Conservation (phyloP, 1,140 invertebrate genomes). For the Drosophila pseudoobscura region DNA sequence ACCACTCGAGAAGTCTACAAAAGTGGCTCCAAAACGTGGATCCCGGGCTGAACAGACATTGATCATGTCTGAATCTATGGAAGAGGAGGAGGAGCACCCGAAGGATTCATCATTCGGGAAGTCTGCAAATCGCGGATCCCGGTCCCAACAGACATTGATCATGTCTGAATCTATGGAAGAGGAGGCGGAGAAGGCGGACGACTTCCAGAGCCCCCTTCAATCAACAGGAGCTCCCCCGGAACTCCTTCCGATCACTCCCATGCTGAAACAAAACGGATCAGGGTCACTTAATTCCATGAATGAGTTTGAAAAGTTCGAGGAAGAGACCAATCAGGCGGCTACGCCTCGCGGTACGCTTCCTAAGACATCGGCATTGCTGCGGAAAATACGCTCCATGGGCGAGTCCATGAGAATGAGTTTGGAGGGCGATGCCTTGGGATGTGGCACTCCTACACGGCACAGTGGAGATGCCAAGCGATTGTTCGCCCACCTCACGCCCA, state of each 20-base stretch:
- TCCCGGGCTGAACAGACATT: not conserved
- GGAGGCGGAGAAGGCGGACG: constrained; percentile 2
- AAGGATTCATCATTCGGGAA: not conserved
- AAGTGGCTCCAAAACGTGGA: too few species aligned
- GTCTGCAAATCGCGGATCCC: not conserved
- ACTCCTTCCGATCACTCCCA: constrained; percentile 1
- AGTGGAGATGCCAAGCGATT: constrained; percentile 23
- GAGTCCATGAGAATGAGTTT: constrained; percentile 16
- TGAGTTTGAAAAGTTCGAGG: constrained; percentile 51
- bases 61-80: not conserved
- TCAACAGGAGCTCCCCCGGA: not conserved
- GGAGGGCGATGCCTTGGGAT: constrained; percentile 7
- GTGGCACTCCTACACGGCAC: constrained; percentile 21
- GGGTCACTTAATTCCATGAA: constrained; percentile 46
- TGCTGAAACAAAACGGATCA: constrained; percentile 10
- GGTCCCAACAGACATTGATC: constrained; percentile 5
- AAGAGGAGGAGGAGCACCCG: not conserved
- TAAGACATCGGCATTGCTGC: not conserved
- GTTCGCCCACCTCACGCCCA: constrained; percentile 54
- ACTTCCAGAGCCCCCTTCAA: constrained; percentile 8
- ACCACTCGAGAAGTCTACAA: not conserved
- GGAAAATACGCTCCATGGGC: constrained; percentile 5
- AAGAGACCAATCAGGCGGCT: constrained; percentile 28
- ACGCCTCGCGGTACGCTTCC: not conserved
- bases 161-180: constrained; percentile 10